Evolutionary conservation across 35 echinoderm and acorn worm species (phyloP), one percentile per base, ranked within the genome.

Genomic region (Stichopus chloronotus): DNA sequence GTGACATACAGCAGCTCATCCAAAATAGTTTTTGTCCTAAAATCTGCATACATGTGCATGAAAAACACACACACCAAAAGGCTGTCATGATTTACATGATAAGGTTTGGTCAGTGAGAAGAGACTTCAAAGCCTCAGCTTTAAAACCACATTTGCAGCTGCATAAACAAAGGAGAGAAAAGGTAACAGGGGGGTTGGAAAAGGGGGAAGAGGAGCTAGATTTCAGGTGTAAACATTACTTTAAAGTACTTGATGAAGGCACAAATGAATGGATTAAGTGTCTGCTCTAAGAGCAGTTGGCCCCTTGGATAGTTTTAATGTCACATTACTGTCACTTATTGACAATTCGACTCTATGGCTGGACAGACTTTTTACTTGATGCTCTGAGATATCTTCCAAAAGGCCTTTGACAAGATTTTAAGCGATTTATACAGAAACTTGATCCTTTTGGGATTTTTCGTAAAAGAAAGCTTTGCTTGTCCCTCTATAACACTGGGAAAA

Each of bases 321-420:
- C 80, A 55, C 80, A 56, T 83, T 83, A 55, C 80, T 83, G 80
- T 83, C 80, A 83, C 80, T 79, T 55, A 55, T 53, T 11, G 22
- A 83, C 80, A 43, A 56, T 56, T 5, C 17, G 10, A 55, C 80
- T 53, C 80, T 16, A 43, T 43, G 30, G 30, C 30, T 19, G 19
- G 19, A 8, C 61, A 65, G 61, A 65, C 61, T 65, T 65, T 19
- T 65, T 11, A 19, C 19, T 65, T 65, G 11, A 65, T 65, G 61
- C 61, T 19, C 19, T 65, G 61, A 65, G 61, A 43, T 43, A 43
- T 19, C 61, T 65, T 65, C 11, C 61, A 14, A 65, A 65, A 19
- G 61, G 11, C 61, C 61, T 65, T 65, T 65, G 61, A 65, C 61
- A 14, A 65, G 61, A 65, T 65, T 65, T 19, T 10, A 65, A 65